These are phyloP conservation scores for Vombatus ursinus DNA, from an alignment of 2,113 vertebrate genomes.

Conservation along the genomic window DNA sequence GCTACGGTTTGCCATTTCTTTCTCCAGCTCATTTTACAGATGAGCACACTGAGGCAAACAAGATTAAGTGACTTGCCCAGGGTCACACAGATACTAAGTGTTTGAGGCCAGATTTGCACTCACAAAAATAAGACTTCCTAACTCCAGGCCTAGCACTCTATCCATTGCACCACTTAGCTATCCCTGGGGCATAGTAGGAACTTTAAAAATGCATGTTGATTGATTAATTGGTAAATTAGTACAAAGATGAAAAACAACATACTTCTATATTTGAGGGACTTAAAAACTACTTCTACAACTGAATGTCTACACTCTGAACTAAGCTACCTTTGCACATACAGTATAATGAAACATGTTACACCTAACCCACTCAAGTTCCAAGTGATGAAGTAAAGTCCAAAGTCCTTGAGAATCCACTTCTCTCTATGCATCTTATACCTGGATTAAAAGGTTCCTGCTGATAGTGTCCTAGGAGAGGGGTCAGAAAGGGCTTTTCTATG, in stretches of 20 bases:
- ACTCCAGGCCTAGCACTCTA: neutral
- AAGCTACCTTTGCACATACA: slow-evolving; percentile 18
- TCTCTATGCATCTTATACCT: neutral
- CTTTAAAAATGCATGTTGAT: neutral
- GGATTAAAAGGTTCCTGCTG: neutral
- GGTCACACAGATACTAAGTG: neutral
- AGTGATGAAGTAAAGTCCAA: neutral
- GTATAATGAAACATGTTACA: slow-evolving; percentile 15
- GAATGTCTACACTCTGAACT: slow-evolving; percentile 6
- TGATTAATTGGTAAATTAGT: neutral
- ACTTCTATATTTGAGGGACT: neutral
- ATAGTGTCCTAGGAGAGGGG: neutral
- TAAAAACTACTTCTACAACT: neutral
- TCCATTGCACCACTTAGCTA: neutral
- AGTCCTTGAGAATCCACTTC: neutral
- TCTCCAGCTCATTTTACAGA: neutral
- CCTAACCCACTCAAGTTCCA: slow-evolving; percentile 34
- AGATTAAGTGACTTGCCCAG: neutral
- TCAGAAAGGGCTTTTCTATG: neutral
- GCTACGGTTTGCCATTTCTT: neutral
- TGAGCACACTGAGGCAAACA: neutral
- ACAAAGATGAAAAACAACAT: neutral
- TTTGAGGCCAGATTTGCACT: neutral
- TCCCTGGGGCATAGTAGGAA: neutral
- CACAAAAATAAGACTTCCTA: too few species aligned